A percentile compares a stretch with the other conserved stretches of the same genome.
These are phyloP conservation scores for Serinus canaria DNA, from an alignment of 2,113 vertebrate species.

Conservation along the genomic window DNA sequence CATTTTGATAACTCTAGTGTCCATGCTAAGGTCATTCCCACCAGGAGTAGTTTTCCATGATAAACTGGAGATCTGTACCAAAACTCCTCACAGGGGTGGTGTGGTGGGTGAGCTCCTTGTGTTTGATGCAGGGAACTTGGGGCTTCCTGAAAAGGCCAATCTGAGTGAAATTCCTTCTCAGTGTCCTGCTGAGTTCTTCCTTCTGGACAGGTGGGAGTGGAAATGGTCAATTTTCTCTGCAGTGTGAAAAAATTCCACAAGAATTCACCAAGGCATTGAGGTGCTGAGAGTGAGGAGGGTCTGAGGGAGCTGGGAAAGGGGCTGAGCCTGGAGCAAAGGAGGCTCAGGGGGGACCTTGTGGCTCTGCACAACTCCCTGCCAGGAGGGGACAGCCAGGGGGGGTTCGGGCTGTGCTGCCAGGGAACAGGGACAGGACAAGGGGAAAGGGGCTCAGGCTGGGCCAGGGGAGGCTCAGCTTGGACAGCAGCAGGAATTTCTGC, in stretches of 20 bases:
- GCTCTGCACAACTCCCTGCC: not conserved
- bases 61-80: no score
- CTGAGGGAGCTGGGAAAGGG: not conserved
- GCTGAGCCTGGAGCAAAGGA: not conserved
- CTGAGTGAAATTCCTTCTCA: not conserved
- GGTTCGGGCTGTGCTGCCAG: not conserved
- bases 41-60: not conserved
- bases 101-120: not conserved
- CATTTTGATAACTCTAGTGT: not conserved
- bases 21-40: not conserved
- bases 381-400: not conserved
- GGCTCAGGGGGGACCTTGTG: not conserved
- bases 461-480: not conserved
- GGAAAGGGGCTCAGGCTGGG: not conserved
- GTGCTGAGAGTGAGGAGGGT: not conserved
- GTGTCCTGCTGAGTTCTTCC: not conserved
- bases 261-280: not conserved
- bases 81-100: accelerated
- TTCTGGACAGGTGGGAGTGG: accelerated
- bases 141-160: not conserved
- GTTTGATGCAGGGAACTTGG: not conserved
- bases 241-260: not conserved
- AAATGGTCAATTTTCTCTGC: not conserved
- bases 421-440: not conserved
- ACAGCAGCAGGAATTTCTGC: not conserved